Base-by-base conservation (phyloP, 2,113 vertebrate genomes). In the Parus major region DNA sequence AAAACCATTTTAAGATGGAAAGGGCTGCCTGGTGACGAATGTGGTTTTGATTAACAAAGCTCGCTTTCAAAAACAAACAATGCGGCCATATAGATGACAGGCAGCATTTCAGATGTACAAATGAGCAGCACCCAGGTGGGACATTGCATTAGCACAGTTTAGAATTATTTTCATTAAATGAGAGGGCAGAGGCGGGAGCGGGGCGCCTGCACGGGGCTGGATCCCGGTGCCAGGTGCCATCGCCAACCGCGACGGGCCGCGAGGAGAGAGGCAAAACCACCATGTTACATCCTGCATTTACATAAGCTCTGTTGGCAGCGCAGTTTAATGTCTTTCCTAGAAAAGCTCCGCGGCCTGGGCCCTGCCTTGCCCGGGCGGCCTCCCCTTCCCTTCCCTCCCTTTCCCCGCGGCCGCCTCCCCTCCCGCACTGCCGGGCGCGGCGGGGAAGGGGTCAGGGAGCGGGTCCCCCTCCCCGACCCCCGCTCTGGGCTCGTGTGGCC, bases 401-500 rank as follows among this genome's bases (percentile, higher is more conserved):
- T 7, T 12, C 12, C 49, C 82, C 60, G 33, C 66, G 21, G 42
- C 69, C 70, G 31, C 70, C 77, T 73, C 29, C 66, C 90, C 46
- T 60, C 36, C 15, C 59, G 46, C 75, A 27, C 24, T 0, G 72
- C 50, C 41, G 76, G 63, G 49, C 42, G 73, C 84, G 84, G 64
- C 56, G 47, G 50, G 42, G 73, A 36, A 24, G 12, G 39, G 56
- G 10, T 41, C 61, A 31, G 39, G 6, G 11, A 12, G 42, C 46
- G 57, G 19, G 8, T 23, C 49, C 77, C 70, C 57, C 31, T 7
- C 23, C 35, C 28, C 70, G 81, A 83, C 46, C 82, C 82, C 90
- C 46, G n/a, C 73, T 24, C 86, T 70, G 89, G 77, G 78, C 72
- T 82, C 59, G 94, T 97, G 97, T 90, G 97, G 97, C 98, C 98